A percentile compares a stretch with the other conserved stretches of the same genome.
These are phyloP conservation scores for Hyles vespertilio DNA, from an alignment of 1,140 invertebrate genomes.

Conservation along the genomic window DNA sequence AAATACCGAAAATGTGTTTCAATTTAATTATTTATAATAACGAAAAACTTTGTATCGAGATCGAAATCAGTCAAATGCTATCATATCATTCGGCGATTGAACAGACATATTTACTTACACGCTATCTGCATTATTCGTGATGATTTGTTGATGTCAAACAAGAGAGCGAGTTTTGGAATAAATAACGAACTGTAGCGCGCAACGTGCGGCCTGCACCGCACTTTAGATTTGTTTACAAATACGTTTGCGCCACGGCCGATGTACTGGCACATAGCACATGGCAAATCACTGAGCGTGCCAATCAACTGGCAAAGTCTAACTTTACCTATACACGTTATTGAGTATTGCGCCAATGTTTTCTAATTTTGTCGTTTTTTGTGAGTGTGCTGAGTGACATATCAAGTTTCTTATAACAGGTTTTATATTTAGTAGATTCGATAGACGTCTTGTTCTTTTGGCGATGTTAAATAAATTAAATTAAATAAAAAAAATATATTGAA, in stretches of 20 bases:
- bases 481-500: too few relatives aligned
- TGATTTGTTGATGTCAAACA: slow-evolving; percentile 23
- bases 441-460: too few relatives aligned
- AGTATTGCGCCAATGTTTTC: too few relatives aligned
- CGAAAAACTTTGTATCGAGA: too few relatives aligned
- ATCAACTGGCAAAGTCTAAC: not conserved
- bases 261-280: not conserved
- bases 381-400: too few relatives aligned
- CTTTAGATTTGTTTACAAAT: slow-evolving; percentile 33
- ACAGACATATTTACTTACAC: not conserved
- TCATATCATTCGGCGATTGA: slow-evolving; percentile 7
- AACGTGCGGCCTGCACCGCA: slow-evolving; percentile 20
- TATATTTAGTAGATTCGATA: too few relatives aligned
- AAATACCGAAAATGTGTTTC: too few relatives aligned
- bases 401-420: too few relatives aligned
- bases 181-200: slow-evolving; percentile 11
- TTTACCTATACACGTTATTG: too few relatives aligned
- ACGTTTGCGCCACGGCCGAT: slow-evolving; percentile 14
- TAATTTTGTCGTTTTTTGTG: too few relatives aligned
- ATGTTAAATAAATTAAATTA: too few relatives aligned
- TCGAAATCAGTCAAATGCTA: not conserved
- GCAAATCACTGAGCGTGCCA: slow-evolving; percentile 6
- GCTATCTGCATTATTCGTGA: slow-evolving; percentile 13
- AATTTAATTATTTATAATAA: too few relatives aligned
- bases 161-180: slow-evolving; percentile 12